Conservation (phyloP, 2,113 vertebrate genomes). For the Aegithalos caudatus region DNA sequence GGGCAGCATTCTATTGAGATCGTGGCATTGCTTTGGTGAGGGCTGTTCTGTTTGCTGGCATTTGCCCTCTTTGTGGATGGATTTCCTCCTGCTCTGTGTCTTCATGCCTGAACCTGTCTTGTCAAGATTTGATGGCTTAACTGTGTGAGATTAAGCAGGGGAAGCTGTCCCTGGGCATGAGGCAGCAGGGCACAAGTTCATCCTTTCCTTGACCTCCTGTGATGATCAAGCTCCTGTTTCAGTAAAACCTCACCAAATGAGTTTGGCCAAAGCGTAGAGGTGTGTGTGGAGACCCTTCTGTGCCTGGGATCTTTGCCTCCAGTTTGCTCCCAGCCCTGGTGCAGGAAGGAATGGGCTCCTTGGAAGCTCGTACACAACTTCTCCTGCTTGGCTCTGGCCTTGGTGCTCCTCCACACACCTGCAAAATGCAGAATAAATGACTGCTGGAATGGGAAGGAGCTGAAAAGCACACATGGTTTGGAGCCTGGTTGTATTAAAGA, state of each 20-base stretch:
- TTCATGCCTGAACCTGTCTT: not conserved
- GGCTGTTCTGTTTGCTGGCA: not conserved
- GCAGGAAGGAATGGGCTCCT: not conserved
- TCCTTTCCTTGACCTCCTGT: not conserved
- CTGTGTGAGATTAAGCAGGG: not conserved
- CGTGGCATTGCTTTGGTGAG: not conserved
- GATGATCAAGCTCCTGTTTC: not conserved
- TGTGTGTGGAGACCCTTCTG: not conserved
- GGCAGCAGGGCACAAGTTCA: not conserved
- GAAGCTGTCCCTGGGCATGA: not conserved
- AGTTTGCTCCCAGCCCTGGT: not conserved
- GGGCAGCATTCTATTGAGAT: not conserved
- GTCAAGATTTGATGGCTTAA: not conserved
- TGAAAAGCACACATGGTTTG: not conserved
- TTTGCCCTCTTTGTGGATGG: not conserved
- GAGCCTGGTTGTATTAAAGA: not conserved
- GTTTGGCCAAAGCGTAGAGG: rapidly evolving
- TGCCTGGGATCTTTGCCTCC: not conserved
- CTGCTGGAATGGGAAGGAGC: not conserved
- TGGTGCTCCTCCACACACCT: rapidly evolving
- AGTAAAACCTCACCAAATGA: not conserved
- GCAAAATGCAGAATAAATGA: not conserved
- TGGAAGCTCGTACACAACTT: not conserved
- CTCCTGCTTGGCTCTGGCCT: not conserved
- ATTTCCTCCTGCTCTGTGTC: not conserved